Conservation (phyloP, 2,113 vertebrate species). For the Lontra canadensis region DNA sequence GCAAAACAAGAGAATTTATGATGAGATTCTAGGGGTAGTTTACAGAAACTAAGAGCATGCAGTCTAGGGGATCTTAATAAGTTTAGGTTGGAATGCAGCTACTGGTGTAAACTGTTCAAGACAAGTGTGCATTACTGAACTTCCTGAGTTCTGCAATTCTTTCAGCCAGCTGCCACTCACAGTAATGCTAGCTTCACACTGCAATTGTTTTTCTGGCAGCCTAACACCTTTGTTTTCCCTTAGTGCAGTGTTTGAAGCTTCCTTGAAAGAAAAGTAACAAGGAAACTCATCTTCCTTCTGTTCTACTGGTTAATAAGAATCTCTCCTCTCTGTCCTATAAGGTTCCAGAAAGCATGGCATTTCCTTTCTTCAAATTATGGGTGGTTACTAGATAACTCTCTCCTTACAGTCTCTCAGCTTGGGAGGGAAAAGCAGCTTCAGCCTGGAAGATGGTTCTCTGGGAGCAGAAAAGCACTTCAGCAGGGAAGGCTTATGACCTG, state of each 20-base stretch:
- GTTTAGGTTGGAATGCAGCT: not conserved
- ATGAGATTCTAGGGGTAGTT: not conserved
- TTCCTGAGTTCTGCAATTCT: not conserved
- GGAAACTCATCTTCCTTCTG: not conserved
- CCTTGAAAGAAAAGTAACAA: conserved; percentile 31
- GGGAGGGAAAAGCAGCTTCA: not conserved
- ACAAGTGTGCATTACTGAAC: not conserved
- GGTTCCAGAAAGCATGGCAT: not conserved
- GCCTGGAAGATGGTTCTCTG: not conserved
- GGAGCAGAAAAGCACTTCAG: not conserved
- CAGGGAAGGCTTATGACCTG: not conserved
- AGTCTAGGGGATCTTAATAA: not conserved
- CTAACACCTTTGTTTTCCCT: not conserved
- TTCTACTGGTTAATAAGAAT: not conserved
- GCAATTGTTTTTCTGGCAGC: not conserved
- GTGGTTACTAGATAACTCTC: not conserved
- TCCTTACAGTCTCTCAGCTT: not conserved
- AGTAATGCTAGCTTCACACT: not conserved
- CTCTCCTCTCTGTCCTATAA: not conserved
- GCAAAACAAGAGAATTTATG: not conserved
- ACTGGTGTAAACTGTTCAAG: not conserved
- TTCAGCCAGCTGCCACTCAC: not conserved
- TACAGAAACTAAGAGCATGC: not conserved
- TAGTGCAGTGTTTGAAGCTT: not conserved
- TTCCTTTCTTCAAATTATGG: conserved; percentile 19